These are phyloP conservation scores for Thamnaconus septentrionalis DNA, from an alignment of 2,113 vertebrate species.

Conservation along the genomic window DNA sequence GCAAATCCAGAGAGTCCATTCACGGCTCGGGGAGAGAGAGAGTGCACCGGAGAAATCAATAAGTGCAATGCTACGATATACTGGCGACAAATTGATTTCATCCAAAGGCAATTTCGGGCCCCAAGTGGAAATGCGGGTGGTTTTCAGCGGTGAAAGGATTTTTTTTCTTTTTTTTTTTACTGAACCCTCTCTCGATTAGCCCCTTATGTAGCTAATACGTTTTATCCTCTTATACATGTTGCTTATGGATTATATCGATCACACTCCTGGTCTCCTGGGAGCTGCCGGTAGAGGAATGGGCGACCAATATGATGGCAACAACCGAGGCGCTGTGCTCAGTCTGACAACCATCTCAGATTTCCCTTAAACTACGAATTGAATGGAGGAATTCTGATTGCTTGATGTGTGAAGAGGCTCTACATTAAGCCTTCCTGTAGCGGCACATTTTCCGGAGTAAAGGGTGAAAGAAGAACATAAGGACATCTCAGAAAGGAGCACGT, in stretches of 20 bases:
- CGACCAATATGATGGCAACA: constrained; percentile 68
- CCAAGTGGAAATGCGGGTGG: constrained; percentile 45
- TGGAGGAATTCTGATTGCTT: constrained; percentile 31
- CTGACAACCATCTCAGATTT: constrained; percentile 16
- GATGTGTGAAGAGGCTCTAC: constrained; percentile 18
- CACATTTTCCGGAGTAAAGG: too few species aligned
- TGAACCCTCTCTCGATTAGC: constrained; percentile 53
- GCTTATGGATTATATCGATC: constrained; percentile 69
- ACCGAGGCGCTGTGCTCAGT: constrained; percentile 56
- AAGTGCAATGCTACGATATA: constrained; percentile 73
- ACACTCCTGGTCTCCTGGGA: constrained; percentile 61
- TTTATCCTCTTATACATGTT: constrained; percentile 69
- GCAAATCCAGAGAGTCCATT: constrained; percentile 62
- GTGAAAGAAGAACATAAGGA: too few species aligned
- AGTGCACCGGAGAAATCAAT: constrained; percentile 71
- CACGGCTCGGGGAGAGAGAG: constrained; percentile 43
- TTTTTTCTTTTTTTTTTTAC: constrained; percentile 33
- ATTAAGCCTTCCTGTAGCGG: too few species aligned
- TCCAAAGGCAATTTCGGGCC: constrained; percentile 65
- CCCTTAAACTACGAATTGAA: constrained; percentile 9
- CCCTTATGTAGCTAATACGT: constrained; percentile 64
- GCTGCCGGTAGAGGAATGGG: constrained; percentile 54
- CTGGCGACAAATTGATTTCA: constrained; percentile 74
- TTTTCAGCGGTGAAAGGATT: constrained; percentile 45
- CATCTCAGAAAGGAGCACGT: too few species aligned